phyloP scores from a whole-genome alignment of 2,888 invertebrate species.

The Tuta absoluta region DNA sequence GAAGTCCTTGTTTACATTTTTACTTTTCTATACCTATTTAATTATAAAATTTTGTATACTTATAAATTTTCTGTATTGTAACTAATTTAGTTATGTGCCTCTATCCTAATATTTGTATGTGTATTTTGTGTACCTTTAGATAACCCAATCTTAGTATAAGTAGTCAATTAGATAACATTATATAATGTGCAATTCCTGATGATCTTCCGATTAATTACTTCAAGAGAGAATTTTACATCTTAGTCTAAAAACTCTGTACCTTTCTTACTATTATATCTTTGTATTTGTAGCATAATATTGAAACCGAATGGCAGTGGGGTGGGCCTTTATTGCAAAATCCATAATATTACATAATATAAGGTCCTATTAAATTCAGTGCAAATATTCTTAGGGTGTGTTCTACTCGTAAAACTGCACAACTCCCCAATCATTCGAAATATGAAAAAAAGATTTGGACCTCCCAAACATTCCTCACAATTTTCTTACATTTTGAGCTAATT shows the following conservation, averaged over 20 bases:
- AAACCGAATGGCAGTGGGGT: too few species aligned
- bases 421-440: too few species aligned
- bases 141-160: neutral
- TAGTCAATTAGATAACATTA: neutral
- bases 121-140: constrained; percentile 3
- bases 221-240: neutral
- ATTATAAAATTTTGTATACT: neutral
- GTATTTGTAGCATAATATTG: too few species aligned
- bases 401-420: too few species aligned
- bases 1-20: neutral
- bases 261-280: neutral
- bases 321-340: too few species aligned
- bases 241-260: neutral
- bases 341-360: too few species aligned
- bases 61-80: neutral
- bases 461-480: too few species aligned
- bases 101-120: neutral
- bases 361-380: too few species aligned
- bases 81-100: neutral
- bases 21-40: neutral
- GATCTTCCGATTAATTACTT: neutral
- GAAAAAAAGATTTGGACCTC: too few species aligned
- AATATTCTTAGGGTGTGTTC: too few species aligned
- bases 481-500: too few species aligned
- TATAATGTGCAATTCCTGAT: neutral